phyloP scores from a whole-genome alignment of 2,797 vertebrate genomes.

The Gallinago stenura region DNA sequence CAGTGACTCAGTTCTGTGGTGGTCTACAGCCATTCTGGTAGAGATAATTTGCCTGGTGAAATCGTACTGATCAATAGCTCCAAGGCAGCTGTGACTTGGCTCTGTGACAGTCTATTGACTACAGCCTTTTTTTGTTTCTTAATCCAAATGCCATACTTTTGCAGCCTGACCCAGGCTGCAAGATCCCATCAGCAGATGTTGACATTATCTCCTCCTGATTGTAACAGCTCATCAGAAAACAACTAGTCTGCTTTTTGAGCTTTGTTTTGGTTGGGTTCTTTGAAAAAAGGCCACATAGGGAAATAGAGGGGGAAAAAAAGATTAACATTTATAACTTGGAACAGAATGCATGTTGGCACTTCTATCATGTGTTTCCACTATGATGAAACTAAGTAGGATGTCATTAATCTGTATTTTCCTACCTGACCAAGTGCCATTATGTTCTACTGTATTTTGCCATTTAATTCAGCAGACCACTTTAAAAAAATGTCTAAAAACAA shows the following conservation, averaged over 20 bases:
- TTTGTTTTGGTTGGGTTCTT: conserved; percentile 27
- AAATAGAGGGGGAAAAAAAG: background rate
- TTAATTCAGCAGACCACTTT: background rate
- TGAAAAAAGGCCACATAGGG: conserved; percentile 9
- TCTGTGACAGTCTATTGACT: conserved; percentile 40
- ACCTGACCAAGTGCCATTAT: background rate
- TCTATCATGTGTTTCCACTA: background rate
- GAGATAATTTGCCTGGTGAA: conserved; percentile 62
- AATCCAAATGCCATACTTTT: conserved; percentile 61
- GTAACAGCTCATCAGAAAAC: conserved; percentile 49
- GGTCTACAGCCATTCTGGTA: conserved; percentile 20
- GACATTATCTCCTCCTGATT: conserved; percentile 57
- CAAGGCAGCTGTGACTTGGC: conserved; percentile 51
- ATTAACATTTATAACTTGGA: background rate
- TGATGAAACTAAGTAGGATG: background rate
- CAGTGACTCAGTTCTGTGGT: conserved; percentile 23
- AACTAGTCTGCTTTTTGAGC: conserved; percentile 35
- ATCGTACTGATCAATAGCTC: conserved; percentile 46
- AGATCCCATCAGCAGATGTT: conserved; percentile 64
- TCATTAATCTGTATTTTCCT: background rate
- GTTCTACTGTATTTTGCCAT: background rate
- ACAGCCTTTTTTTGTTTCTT: conserved; percentile 1
- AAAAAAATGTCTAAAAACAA: background rate
- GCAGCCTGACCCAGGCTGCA: conserved; percentile 71
- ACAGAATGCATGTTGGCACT: background rate